Conservation (phyloP, 2,888 invertebrate species). For the Macrosoma leucophasiata region DNA sequence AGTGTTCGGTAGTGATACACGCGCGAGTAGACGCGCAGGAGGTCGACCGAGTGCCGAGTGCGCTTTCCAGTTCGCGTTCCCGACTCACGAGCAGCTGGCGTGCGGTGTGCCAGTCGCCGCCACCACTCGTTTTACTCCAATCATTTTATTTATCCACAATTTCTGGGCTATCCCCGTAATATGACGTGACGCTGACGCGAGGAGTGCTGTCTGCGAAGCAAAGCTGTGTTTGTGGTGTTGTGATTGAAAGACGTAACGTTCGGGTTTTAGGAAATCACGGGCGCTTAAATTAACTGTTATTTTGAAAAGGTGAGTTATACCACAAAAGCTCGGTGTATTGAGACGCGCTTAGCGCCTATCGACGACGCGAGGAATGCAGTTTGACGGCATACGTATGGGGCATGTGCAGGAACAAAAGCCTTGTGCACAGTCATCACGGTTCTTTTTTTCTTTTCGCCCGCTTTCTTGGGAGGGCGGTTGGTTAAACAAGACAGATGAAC, state of each 20-base stretch:
- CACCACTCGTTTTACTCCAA: slow-evolving; percentile 59
- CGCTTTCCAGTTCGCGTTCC: slow-evolving; percentile 66
- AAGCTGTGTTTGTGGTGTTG: slow-evolving; percentile 54
- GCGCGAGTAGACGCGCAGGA: slow-evolving; percentile 49
- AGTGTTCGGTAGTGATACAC: slow-evolving; percentile 53
- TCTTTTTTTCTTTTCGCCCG: slow-evolving; percentile 58
- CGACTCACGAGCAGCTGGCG: slow-evolving; percentile 63
- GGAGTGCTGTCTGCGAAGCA: slow-evolving; percentile 42
- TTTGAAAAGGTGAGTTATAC: slow-evolving; percentile 72
- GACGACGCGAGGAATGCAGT: slow-evolving; percentile 70
- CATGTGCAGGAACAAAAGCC: slow-evolving; percentile 72
- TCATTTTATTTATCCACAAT: slow-evolving; percentile 40
- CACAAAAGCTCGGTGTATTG: slow-evolving; percentile 67
- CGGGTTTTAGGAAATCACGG: slow-evolving; percentile 46
- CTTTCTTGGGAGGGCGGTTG: slow-evolving; percentile 43
- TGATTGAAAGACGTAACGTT: slow-evolving; percentile 43
- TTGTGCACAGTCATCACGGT: slow-evolving; percentile 64
- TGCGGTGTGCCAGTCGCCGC: slow-evolving; percentile 49
- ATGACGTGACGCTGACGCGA: slow-evolving; percentile 55
- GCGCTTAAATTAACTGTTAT: slow-evolving; percentile 64
- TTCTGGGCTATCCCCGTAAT: slow-evolving; percentile 45
- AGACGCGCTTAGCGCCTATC: slow-evolving; percentile 68
- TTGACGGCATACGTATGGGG: slow-evolving; percentile 67
- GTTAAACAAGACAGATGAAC: slow-evolving; percentile 30
- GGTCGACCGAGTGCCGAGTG: slow-evolving; percentile 52